These are phyloP conservation scores for Erebia aethiops DNA, from an alignment of 2,888 invertebrate genomes.

Conservation along the genomic window DNA sequence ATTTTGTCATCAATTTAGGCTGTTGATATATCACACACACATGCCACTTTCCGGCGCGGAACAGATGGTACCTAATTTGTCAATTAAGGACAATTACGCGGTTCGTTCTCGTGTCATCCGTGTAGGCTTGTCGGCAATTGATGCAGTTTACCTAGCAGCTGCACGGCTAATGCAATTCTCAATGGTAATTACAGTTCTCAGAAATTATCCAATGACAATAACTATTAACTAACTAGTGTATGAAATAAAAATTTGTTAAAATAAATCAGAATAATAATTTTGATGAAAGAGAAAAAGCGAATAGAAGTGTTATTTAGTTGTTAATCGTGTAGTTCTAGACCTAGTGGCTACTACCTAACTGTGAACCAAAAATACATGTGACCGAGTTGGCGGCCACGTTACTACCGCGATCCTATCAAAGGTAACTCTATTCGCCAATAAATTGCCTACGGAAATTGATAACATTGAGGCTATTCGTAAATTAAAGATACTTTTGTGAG, in stretches of 20 bases:
- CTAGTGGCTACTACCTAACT: slow-evolving; percentile 41
- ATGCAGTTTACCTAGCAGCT: slow-evolving; percentile 58
- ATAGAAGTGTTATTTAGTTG: slow-evolving; percentile 26
- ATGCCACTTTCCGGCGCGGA: slow-evolving; percentile 53
- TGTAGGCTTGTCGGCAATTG: slow-evolving; percentile 57
- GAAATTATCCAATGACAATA: slow-evolving; percentile 1
- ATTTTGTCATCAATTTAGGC: slow-evolving; percentile 22
- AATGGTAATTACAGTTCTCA: slow-evolving; percentile 53
- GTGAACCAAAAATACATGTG: slow-evolving; percentile 60
- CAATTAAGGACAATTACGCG: slow-evolving; percentile 78
- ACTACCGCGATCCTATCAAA: slow-evolving; percentile 56
- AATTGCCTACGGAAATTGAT: slow-evolving; percentile 18
- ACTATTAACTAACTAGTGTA: background rate
- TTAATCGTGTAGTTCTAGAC: slow-evolving; percentile 35
- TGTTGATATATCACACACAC: slow-evolving; percentile 28
- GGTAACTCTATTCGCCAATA: slow-evolving; percentile 9
- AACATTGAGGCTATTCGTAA: slow-evolving; percentile 17
- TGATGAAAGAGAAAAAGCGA: background rate
- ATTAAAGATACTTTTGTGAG: slow-evolving; percentile 7
- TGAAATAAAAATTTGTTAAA: background rate
- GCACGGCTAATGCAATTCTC: slow-evolving; percentile 72
- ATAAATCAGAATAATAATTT: background rate
- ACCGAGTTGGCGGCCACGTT: slow-evolving; percentile 67
- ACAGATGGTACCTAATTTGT: slow-evolving; percentile 58
- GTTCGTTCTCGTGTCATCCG: slow-evolving; percentile 53